These are phyloP conservation scores for Celastrina argiolus DNA, from an alignment of 2,888 invertebrate species.

Conservation along the genomic window DNA sequence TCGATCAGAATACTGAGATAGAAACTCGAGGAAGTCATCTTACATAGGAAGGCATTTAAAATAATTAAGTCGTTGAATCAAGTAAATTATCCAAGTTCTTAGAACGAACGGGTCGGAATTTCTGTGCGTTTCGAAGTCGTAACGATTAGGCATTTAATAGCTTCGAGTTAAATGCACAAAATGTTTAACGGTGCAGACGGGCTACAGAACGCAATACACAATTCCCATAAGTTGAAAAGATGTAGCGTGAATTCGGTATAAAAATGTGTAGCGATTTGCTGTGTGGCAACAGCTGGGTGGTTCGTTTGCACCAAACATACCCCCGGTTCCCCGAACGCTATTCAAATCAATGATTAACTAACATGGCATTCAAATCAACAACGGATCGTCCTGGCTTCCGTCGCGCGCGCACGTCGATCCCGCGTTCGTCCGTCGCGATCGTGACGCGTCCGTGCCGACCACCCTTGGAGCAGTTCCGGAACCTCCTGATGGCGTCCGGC, in stretches of 20 bases:
- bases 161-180: neutral
- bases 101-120: neutral
- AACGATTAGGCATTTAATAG: neutral
- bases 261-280: neutral
- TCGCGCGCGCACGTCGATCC: no score
- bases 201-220: neutral
- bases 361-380: no score
- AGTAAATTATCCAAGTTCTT: neutral
- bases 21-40: neutral
- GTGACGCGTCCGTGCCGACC: no score
- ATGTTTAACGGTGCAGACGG: neutral
- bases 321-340: no score
- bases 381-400: no score
- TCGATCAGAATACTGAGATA: neutral
- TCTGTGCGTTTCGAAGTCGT: slow-evolving; percentile 11
- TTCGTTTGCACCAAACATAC: neutral
- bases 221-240: no score
- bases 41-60: slow-evolving; percentile 9
- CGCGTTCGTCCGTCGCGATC: no score
- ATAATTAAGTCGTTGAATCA: slow-evolving; percentile 13
- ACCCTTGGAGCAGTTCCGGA: no score
- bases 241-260: neutral
- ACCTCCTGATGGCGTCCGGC: no score
- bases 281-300: neutral
- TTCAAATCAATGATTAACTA: no score